phyloP scores from a whole-genome alignment of 2,113 vertebrate species.

The Ptyas mucosa region DNA sequence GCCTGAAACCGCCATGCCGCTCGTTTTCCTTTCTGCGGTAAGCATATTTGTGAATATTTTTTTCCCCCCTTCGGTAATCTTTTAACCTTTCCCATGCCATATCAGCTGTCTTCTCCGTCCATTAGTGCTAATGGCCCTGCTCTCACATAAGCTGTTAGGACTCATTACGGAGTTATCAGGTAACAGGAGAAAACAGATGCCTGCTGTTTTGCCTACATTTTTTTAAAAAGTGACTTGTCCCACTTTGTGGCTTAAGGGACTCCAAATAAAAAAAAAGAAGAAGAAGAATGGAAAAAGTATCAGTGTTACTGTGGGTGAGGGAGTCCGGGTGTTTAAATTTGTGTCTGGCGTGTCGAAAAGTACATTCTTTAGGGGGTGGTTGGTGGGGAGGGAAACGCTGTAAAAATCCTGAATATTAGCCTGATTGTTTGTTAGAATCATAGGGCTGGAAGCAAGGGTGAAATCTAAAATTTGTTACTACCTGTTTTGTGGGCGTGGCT shows the following conservation, averaged over 20 bases:
- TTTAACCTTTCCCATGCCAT: constrained; percentile 73
- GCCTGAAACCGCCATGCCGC: constrained; percentile 42
- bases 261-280: not conserved
- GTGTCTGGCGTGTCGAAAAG: constrained; percentile 47
- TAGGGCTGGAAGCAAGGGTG: not conserved
- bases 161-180: constrained; percentile 81
- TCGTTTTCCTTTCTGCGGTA: constrained; percentile 38
- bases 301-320: constrained; percentile 61
- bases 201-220: constrained; percentile 55
- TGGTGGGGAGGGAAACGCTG: not conserved
- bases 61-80: constrained; percentile 58
- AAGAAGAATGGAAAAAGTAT: constrained; percentile 55
- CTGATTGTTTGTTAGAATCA: constrained; percentile 7
- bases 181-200: constrained; percentile 78
- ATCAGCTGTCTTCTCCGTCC: constrained; percentile 66
- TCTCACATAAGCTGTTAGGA: constrained; percentile 82
- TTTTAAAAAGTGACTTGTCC: constrained; percentile 78
- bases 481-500: no score
- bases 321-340: constrained; percentile 62
- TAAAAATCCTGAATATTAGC: constrained; percentile 2
- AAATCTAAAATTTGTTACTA: no score
- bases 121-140: constrained; percentile 82
- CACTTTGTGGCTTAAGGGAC: constrained; percentile 68
- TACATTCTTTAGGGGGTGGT: constrained; percentile 9
- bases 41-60: constrained; percentile 55